Evolutionary conservation across 2,113 vertebrate species (phyloP).

Genomic region (Theropithecus gelada): DNA sequence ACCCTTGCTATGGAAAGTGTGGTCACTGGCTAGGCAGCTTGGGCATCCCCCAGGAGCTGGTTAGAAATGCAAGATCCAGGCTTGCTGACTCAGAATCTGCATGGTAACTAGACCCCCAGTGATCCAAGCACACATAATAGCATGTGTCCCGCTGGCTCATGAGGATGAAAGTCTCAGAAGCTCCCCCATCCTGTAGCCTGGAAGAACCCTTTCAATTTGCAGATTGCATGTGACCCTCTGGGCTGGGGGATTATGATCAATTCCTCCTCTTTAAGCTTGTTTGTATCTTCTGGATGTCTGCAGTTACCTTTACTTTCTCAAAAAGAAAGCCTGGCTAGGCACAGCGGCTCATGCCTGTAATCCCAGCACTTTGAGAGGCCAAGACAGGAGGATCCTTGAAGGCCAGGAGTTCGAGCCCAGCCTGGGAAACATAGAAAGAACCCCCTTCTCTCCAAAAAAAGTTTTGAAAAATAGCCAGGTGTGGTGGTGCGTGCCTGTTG

Average conservation of each 20-base stretch:
- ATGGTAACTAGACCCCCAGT: rapidly evolving
- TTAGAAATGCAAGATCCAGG: not conserved
- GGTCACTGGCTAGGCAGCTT: rapidly evolving
- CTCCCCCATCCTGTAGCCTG: not conserved
- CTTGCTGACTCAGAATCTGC: not conserved
- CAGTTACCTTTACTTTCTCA: not conserved
- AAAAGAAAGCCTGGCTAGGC: not conserved
- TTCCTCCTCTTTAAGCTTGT: not conserved
- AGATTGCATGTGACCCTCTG: not conserved
- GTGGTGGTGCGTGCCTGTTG: no score
- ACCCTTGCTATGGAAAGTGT: not conserved
- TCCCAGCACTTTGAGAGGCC: no score
- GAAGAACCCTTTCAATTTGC: not conserved
- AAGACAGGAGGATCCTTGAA: no score
- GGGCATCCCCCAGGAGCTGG: not conserved
- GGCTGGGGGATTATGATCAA: not conserved
- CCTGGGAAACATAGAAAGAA: no score
- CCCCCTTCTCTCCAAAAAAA: no score
- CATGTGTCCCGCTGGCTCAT: no score
- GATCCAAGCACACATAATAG: rapidly evolving
- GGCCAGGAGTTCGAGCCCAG: no score
- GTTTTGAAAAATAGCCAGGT: no score
- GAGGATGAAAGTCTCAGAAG: not conserved
- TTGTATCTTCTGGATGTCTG: not conserved
- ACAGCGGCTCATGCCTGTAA: no score